Conservation (phyloP, 2,888 invertebrate species). For the Leptinotarsa juncta region DNA sequence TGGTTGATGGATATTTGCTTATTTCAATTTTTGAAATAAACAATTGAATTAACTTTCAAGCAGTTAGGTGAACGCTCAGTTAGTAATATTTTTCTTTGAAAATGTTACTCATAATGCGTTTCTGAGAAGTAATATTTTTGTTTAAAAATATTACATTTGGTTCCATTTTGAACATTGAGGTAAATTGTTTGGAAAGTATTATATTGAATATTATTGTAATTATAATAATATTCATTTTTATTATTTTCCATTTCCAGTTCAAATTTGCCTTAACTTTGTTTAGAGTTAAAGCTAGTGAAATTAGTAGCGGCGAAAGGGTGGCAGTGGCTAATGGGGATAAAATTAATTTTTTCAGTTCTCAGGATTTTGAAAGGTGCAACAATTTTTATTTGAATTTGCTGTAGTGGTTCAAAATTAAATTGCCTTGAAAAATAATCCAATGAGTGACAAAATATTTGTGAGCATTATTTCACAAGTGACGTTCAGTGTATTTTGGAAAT, state of each 20-base stretch:
- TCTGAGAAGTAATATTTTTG: conserved; percentile 20
- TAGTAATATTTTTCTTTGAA: conserved; percentile 30
- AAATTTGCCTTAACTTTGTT: not conserved
- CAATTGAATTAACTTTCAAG: not conserved
- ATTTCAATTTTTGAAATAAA: conserved; percentile 18
- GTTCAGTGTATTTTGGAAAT: not conserved
- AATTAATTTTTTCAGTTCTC: not conserved
- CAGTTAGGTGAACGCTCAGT: not conserved
- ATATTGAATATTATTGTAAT: conserved; percentile 1
- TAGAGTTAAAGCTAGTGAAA: not conserved
- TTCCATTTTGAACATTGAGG: not conserved
- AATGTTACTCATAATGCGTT: conserved; percentile 12
- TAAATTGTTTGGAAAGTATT: not conserved
- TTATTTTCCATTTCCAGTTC: not conserved
- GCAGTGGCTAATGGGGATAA: too few relatives aligned
- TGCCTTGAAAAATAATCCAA: not conserved
- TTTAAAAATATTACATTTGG: conserved; percentile 12
- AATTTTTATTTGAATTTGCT: not conserved
- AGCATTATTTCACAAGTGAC: conserved; percentile 5
- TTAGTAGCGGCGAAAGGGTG: too few relatives aligned
- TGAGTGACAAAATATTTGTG: not conserved
- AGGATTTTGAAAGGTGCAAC: not conserved
- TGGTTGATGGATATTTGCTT: not conserved
- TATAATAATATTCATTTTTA: not conserved
- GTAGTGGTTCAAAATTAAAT: not conserved